These are phyloP conservation scores for Protodeltote pygarga DNA, from an alignment of 2,888 invertebrate genomes.

Conservation along the genomic window DNA sequence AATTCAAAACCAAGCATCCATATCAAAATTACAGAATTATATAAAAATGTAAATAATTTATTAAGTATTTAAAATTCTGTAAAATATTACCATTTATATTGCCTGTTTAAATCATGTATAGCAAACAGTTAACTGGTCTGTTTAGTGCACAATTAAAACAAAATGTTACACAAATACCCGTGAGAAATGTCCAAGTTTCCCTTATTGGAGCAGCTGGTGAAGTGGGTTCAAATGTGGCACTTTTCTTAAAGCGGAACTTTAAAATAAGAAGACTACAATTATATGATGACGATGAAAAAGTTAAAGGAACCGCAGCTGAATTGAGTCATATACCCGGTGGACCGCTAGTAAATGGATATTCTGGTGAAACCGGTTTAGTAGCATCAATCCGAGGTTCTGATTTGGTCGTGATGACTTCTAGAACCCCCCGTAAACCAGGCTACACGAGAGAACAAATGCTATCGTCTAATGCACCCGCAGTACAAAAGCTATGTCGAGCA, in stretches of 20 bases:
- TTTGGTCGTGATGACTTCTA: constrained; percentile 63
- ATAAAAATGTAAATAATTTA: constrained; percentile 16
- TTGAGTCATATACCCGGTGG: constrained; percentile 63
- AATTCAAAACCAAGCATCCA: too few species aligned
- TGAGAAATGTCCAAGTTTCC: constrained; percentile 65
- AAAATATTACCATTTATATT: constrained; percentile 2
- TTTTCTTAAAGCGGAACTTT: constrained; percentile 65
- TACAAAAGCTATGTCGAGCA: constrained; percentile 62
- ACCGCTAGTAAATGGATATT: constrained; percentile 52
- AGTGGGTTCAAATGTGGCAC: constrained; percentile 65
- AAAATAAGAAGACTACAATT: constrained; percentile 62
- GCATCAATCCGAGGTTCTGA: constrained; percentile 58
- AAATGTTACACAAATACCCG: too few species aligned
- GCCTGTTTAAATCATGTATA: constrained; percentile 9
- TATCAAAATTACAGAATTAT: constrained; percentile 12
- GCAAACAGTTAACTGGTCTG: constrained; percentile 1
- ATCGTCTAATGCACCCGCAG: constrained; percentile 59
- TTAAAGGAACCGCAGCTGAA: constrained; percentile 62
- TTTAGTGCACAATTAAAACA: constrained; percentile 20
- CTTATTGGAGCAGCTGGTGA: constrained; percentile 68
- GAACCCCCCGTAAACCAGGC: constrained; percentile 58
- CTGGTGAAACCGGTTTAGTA: constrained; percentile 52
- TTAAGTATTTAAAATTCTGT: constrained; percentile 5
- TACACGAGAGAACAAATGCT: constrained; percentile 63
- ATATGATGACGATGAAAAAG: constrained; percentile 64